phyloP scores from a whole-genome alignment of 2,113 vertebrate genomes.

The Caracal caracal region DNA sequence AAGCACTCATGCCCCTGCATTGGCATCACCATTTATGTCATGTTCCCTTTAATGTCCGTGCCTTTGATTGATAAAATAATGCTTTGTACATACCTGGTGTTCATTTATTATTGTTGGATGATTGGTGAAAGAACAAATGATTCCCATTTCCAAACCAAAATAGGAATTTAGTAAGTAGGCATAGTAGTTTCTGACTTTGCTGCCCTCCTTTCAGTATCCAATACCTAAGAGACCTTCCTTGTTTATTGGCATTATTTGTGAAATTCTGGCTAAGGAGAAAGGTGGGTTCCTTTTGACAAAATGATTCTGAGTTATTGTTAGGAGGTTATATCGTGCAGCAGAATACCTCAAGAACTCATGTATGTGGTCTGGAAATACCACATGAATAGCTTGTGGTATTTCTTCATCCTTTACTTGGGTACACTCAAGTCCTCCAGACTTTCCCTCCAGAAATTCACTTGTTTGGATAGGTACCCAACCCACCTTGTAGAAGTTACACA shows the following conservation, averaged over 20 bases:
- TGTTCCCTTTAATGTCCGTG: neutral
- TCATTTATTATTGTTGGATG: neutral
- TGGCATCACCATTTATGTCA: neutral
- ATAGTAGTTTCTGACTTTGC: neutral
- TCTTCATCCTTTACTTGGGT: neutral
- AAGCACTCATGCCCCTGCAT: neutral
- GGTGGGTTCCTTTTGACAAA: neutral
- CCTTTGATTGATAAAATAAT: neutral
- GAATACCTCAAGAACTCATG: neutral
- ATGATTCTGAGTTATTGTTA: conserved; percentile 30
- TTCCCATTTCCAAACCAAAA: neutral
- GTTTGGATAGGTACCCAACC: neutral
- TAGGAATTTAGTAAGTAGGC: conserved; percentile 25
- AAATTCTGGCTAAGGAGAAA: neutral
- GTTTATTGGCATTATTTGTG: neutral
- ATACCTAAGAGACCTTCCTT: neutral
- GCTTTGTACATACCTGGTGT: neutral
- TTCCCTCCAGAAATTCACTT: neutral
- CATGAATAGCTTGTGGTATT: neutral
- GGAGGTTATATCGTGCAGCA: conserved; percentile 37
- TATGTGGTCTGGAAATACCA: neutral
- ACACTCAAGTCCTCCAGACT: neutral
- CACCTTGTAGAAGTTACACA: neutral
- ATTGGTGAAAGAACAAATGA: neutral
- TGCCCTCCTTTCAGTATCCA: neutral